phyloP scores from a whole-genome alignment of 2,888 invertebrate species.

The Lamellibrachia columna region DNA sequence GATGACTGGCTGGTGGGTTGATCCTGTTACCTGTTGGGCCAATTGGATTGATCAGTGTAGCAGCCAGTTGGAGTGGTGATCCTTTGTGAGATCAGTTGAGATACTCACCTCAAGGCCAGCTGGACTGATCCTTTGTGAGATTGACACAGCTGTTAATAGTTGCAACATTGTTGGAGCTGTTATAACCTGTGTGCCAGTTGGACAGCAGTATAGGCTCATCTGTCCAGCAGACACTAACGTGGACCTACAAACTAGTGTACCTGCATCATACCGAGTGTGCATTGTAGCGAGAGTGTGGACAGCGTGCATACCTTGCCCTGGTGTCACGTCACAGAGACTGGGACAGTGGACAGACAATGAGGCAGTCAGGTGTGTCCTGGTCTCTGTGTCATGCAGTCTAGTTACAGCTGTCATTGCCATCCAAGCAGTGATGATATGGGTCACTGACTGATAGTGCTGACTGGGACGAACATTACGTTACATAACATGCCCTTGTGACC shows the following conservation, averaged over 20 bases:
- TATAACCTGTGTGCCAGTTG: too few relatives aligned
- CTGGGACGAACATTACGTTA: not conserved
- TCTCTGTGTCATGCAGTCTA: not conserved
- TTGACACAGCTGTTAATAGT: too few relatives aligned
- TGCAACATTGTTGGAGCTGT: too few relatives aligned
- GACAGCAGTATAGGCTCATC: too few relatives aligned
- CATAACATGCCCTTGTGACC: slow-evolving; percentile 10
- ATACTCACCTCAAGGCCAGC: not conserved
- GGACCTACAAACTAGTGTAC: too few relatives aligned
- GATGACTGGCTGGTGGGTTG: not conserved
- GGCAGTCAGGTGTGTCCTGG: not conserved
- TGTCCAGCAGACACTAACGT: too few relatives aligned
- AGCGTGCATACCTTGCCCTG: not conserved
- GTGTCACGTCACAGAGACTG: not conserved
- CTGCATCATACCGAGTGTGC: not conserved
- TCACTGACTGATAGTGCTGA: not conserved
- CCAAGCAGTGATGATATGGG: not conserved
- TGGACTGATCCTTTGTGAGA: too few relatives aligned
- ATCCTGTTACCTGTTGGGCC: not conserved
- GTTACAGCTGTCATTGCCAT: not conserved
- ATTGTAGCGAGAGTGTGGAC: not conserved
- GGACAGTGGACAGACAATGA: not conserved
- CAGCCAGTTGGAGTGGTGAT: not conserved
- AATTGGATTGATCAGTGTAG: not conserved
- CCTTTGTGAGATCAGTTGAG: not conserved